Evolutionary conservation across 2,888 invertebrate genomes (phyloP).

Genomic region (Oscheius sp.): DNA sequence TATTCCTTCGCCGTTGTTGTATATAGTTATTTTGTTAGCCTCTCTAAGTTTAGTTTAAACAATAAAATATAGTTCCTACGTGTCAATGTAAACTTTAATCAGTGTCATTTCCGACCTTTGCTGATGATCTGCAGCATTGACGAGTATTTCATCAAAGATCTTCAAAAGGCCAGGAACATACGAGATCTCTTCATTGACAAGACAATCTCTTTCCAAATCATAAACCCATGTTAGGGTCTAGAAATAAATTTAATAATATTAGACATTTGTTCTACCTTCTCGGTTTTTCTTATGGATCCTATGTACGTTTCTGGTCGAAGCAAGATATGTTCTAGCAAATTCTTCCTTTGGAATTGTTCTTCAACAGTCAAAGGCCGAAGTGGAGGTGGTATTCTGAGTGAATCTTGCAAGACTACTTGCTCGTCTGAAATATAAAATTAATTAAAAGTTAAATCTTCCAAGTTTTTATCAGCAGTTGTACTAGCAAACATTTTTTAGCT

Average conservation of each 20-base stretch:
- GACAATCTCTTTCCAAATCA: conserved; percentile 79
- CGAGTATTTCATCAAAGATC: conserved; percentile 97
- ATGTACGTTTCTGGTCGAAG: conserved; percentile 98
- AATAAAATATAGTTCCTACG: conserved; percentile 44
- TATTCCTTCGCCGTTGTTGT: conserved; percentile 96
- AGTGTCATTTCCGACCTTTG: conserved; percentile 66
- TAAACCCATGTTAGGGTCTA: conserved; percentile 83
- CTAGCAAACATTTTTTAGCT: too few species aligned
- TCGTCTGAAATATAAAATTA: too few species aligned
- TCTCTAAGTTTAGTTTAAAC: conserved; percentile 75
- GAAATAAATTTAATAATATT: too few species aligned
- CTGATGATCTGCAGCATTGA: conserved; percentile 77
- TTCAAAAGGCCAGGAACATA: conserved; percentile 98
- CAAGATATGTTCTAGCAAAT: conserved; percentile 95
- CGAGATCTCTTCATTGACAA: conserved; percentile 85
- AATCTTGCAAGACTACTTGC: too few species aligned
- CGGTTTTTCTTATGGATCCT: conserved; percentile 76
- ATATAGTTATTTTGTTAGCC: conserved; percentile 87
- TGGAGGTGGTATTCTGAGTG: too few species aligned
- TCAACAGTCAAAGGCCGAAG: too few species aligned
- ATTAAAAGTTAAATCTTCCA: too few species aligned
- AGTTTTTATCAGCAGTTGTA: too few species aligned
- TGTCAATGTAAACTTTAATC: conserved; percentile 78
- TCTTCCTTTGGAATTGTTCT: conserved; percentile 96
- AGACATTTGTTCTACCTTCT: conserved; percentile 60